A percentile compares a stretch with the other conserved stretches of the same genome.
phyloP scores from a whole-genome alignment of 2,797 vertebrate species.

The Malurus splendens region DNA sequence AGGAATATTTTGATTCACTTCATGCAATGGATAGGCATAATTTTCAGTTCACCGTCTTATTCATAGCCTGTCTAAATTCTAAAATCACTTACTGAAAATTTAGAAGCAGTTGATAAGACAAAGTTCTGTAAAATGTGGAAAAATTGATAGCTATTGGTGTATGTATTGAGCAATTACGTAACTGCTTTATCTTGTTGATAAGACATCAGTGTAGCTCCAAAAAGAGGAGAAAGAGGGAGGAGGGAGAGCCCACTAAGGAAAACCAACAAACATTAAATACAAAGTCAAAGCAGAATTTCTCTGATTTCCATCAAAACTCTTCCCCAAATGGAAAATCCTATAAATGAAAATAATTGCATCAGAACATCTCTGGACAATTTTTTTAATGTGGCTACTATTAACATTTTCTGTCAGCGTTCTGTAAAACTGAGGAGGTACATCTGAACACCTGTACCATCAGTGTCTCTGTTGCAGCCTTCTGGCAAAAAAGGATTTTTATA shows the following conservation, averaged over 20 bases:
- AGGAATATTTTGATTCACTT: not conserved
- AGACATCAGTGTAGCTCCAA: not conserved
- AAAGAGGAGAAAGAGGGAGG: not conserved
- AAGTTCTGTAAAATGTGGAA: not conserved
- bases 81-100: not conserved
- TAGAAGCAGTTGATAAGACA: not conserved
- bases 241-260: not conserved
- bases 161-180: not conserved
- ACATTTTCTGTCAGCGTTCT: not conserved
- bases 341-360: not conserved
- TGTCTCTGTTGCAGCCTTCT: not conserved
- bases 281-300: not conserved
- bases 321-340: not conserved
- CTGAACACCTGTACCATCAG: not conserved
- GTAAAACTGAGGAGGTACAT: not conserved
- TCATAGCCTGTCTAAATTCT: not conserved
- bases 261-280: not conserved
- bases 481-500: not conserved
- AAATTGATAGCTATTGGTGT: not conserved
- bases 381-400: not conserved
- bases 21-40: not conserved
- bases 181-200: not conserved
- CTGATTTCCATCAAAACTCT: not conserved
- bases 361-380: not conserved
- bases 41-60: not conserved